Percentiles rank a stretch among this genome's conserved stretches.
Conservation (phyloP, 2,113 vertebrate species). For the Capreolus pygargus region DNA sequence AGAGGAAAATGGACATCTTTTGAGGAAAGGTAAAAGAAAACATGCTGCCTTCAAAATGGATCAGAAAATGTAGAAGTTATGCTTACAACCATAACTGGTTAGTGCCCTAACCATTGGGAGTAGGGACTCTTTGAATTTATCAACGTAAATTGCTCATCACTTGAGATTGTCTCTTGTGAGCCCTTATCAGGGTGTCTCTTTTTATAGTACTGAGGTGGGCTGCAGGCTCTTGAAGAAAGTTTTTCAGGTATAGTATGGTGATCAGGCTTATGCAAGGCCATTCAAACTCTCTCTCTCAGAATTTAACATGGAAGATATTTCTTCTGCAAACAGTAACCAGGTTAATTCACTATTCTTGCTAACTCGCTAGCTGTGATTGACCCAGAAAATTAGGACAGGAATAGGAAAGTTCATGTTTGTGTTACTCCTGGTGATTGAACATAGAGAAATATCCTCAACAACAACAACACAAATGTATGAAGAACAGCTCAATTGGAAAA, state of each 20-base stretch:
- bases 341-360: not conserved
- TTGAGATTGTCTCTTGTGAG: fast-evolving
- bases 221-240: not conserved
- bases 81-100: no score
- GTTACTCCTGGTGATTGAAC: not conserved
- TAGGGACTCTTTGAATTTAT: not conserved
- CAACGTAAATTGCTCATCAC: no score
- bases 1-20: conserved; percentile 71
- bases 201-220: not conserved
- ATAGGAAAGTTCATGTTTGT: no score
- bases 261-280: not conserved
- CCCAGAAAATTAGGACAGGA: not conserved
- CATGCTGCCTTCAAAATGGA: not conserved
- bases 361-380: not conserved
- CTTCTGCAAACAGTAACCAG: not conserved
- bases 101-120: not conserved
- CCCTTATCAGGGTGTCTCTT: not conserved
- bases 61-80: fast-evolving
- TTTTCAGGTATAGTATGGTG: not conserved
- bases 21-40: conserved; percentile 83
- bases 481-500: not conserved
- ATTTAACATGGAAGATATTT: not conserved
- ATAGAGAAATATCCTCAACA: not conserved
- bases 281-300: not conserved
- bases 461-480: not conserved